Conservation (phyloP, 2,113 vertebrate species). For the Thunnus thynnus region DNA sequence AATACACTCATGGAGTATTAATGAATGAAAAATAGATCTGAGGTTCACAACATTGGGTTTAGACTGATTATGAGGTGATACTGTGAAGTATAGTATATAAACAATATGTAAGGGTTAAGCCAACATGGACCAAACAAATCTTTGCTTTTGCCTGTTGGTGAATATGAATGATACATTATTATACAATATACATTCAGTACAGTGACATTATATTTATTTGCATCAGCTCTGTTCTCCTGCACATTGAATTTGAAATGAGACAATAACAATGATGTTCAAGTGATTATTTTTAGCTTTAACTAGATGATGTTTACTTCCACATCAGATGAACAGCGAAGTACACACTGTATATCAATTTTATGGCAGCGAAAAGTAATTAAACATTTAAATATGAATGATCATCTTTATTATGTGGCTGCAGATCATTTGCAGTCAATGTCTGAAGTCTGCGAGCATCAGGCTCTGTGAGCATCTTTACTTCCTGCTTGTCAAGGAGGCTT, state of each 20-base stretch:
- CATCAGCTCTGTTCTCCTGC: neutral
- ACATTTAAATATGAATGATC: too few species aligned
- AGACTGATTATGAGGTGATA: too few species aligned
- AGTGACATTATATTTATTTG: neutral
- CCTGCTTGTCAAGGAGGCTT: too few species aligned
- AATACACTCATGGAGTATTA: too few species aligned
- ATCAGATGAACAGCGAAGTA: neutral
- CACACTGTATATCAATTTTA: neutral
- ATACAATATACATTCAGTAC: neutral
- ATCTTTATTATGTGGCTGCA: too few species aligned
- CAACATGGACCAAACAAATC: constrained; percentile 5
- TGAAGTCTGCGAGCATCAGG: too few species aligned
- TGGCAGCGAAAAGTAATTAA: neutral
- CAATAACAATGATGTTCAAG: neutral
- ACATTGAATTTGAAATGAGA: neutral
- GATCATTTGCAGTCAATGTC: too few species aligned
- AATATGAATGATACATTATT: neutral
- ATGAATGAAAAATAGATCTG: too few species aligned
- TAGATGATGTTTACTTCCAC: neutral
- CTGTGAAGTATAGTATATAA: too few species aligned
- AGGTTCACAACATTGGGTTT: too few species aligned
- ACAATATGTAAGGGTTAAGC: neutral
- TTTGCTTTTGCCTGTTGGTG: neutral
- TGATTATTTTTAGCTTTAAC: neutral
- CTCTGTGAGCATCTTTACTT: too few species aligned